Evolutionary conservation across 1,140 invertebrate genomes (phyloP), one percentile per base, ranked within the genome.

Genomic region (Bombus terrestris): DNA sequence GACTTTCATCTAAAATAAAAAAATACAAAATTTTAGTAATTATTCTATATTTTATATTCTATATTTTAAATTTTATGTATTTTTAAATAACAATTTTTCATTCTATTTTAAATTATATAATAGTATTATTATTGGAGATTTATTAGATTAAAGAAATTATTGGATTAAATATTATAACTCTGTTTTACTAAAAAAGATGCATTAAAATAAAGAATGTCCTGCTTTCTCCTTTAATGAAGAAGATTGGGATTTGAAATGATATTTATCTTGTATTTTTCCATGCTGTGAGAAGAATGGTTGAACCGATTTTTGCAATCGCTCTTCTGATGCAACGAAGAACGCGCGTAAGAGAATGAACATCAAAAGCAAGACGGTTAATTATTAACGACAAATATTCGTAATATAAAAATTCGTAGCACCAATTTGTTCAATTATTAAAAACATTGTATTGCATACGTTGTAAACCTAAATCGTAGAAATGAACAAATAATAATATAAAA

Each of bases 1-100:
- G 78, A 89, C 73, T 39, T 88, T 92, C 93, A 95, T 95, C 93
- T 93, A 78, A 64, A 90, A 89, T 82, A 37, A 81, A 62, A 22
- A 53, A 87, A 77, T 35, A 2, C 41, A 18, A 75, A 73, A 41
- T 39, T 66, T 77, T n/a, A 81, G 22, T 41, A 15, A 53, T 32
- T 78, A 76, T 25, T n/a, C 68, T 59, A 41, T 59, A 39, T 53
- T 39, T 80, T n/a, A 25, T 39, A 43, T 43, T 43, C 43, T 43
- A 15, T 25, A 37, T 85, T 74, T 41, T 35, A 32, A 43, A n/a
- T 57, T 64, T 41, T 53, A 74, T 47, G 22, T 25, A 12, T 9
- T 47, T 47, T 32, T 9, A n/a, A 72, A 41, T 15, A 41, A 72
- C n/a, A 8, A 41, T 72, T 47, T 12, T 43, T 72, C 1, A 41